Conservation (phyloP, 2,797 vertebrate species). For the Picus viridis region DNA sequence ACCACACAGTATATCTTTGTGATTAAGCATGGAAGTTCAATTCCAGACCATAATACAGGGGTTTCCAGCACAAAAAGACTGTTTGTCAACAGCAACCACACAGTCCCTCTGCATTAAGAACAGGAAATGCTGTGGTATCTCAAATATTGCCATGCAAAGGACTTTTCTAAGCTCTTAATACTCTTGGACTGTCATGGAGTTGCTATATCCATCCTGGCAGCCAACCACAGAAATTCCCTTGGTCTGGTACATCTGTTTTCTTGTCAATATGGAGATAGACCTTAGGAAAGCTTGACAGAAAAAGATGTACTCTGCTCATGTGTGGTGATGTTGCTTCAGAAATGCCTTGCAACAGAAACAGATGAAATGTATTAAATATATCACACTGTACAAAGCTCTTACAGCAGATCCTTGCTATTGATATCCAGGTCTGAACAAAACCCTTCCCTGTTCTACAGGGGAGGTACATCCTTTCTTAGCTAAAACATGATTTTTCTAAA, state of each 20-base stretch:
- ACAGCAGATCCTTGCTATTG: not conserved
- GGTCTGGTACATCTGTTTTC: not conserved
- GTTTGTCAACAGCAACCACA: not conserved
- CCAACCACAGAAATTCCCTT: not conserved
- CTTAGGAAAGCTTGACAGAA: not conserved
- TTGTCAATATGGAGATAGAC: not conserved
- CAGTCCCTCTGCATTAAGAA: not conserved
- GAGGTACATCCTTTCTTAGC: not conserved
- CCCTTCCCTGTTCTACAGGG: not conserved
- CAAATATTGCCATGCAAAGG: not conserved
- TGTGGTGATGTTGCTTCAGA: not conserved
- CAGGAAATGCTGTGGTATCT: not conserved
- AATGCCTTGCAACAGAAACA: not conserved
- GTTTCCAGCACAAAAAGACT: not conserved
- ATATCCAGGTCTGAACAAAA: not conserved
- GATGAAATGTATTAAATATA: not conserved
- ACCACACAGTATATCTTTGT: rapidly evolving
- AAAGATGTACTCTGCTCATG: not conserved
- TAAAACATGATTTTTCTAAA: not conserved
- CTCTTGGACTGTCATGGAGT: not conserved
- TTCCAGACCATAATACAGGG: not conserved
- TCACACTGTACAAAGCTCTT: not conserved
- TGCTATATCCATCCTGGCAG: not conserved
- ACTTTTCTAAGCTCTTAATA: not conserved
- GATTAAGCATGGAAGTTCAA: not conserved